Evolutionary conservation across 1,140 invertebrate species (phyloP), one percentile per base, ranked within the genome.

Genomic region (Rhopalosiphum padi): DNA sequence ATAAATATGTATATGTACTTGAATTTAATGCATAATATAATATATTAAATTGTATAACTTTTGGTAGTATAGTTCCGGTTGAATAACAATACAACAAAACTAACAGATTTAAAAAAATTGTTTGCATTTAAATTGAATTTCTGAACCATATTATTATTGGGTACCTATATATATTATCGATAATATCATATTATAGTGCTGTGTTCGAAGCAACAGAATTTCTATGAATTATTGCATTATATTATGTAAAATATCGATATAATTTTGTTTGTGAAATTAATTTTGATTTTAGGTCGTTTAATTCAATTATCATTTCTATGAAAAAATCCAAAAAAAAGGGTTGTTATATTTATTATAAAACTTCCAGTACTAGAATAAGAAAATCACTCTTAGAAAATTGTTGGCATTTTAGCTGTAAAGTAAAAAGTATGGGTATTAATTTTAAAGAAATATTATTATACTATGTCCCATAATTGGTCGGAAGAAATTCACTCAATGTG

Each of bases 401-500:
- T 53, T 51, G 48, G 35, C n/a, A 53, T 89, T 89, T 4, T 1
- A 88, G n/a, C 8, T 5, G 46, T 25, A 37, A 53, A 23, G 46
- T 89, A 89, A 89, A 89, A 53, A n/a, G 48, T 89, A 89, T 48
- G 21, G 87, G 53, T n/a, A 89, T 89, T 89, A 89, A 89, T 89
- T 89, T 89, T 53, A 89, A 53, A 89, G 48, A 53, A 46, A 23
- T 37, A 89, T 48, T 46, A 86, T 68, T 68, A 35, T 89, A 89
- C 4, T 89, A 9, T 89, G 9, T 21, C 21, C n/a, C 37, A 37
- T 21, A 51, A 43, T 89, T 89, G n/a, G 87, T 89, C 8, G n/a
- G 21, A 89, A 53, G 35, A n/a, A 89, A 89, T 89, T 89, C 1
- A 35, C 21, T 89, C 21, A 37, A 51, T 53, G n/a, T 30, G 41